These are phyloP conservation scores for Enteromius fasciolatus DNA, from an alignment of 2,797 vertebrate species.

Conservation along the genomic window DNA sequence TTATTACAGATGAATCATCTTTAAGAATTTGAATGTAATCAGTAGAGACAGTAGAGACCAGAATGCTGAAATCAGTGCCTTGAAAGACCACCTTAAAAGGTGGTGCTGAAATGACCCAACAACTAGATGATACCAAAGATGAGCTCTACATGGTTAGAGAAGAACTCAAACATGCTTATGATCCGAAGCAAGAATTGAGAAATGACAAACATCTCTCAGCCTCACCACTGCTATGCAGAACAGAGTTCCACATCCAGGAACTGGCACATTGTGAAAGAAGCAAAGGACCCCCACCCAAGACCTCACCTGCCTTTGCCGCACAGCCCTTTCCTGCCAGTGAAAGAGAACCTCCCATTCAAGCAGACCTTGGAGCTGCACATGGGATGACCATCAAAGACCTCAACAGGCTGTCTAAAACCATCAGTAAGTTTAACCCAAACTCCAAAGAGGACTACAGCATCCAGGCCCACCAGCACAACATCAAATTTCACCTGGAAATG, in stretches of 20 bases:
- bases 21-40: too few relatives aligned
- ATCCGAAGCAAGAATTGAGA: background rate
- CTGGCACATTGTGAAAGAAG: background rate
- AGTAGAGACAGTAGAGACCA: too few relatives aligned
- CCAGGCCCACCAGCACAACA: background rate
- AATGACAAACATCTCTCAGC: background rate
- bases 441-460: background rate
- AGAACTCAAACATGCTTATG: background rate
- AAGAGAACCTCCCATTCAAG: background rate
- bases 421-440: background rate
- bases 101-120: background rate
- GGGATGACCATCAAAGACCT: background rate
- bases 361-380: background rate
- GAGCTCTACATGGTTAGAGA: background rate
- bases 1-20: too few relatives aligned
- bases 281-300: background rate
- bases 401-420: background rate
- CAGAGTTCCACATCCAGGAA: background rate
- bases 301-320: background rate
- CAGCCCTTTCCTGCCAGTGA: background rate
- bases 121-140: background rate
- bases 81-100: background rate
- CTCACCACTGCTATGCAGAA: background rate
- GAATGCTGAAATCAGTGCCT: background rate
- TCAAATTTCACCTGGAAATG: background rate